A percentile compares a stretch with the other conserved stretches of the same genome.
phyloP scores from a whole-genome alignment of 2,113 vertebrate genomes.

The Arenaria interpres region DNA sequence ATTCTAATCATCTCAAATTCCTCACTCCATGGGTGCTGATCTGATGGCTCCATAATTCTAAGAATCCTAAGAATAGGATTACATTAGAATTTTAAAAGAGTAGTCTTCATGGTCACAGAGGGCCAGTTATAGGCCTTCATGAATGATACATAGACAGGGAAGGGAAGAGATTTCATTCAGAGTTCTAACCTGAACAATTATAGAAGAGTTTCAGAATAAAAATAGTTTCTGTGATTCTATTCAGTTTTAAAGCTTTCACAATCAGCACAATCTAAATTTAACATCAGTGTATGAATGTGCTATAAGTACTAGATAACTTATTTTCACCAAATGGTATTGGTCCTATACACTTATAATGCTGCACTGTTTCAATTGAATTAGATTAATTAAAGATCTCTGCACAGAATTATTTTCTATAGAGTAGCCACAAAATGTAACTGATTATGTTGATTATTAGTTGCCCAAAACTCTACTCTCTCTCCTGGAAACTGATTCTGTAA shows the following conservation, averaged over 20 bases:
- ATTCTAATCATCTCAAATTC: conserved; percentile 55
- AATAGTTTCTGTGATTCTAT: neutral
- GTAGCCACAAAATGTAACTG: neutral
- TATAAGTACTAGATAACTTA: neutral
- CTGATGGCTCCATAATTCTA: conserved; percentile 39
- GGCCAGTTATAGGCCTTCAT: neutral
- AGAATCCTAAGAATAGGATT: neutral
- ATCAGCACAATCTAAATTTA: conserved; percentile 1
- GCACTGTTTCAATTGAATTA: neutral
- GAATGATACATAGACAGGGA: conserved; percentile 5
- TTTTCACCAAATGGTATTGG: neutral
- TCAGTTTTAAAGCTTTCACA: neutral
- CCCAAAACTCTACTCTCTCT: neutral
- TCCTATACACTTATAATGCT: neutral
- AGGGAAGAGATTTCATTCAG: neutral
- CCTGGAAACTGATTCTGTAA: neutral
- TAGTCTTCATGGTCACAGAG: neutral
- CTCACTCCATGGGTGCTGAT: conserved; percentile 14
- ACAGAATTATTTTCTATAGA: neutral
- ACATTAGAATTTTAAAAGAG: conserved; percentile 35
- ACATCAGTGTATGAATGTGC: neutral
- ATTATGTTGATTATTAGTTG: neutral
- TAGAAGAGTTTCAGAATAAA: neutral
- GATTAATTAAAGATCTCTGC: neutral
- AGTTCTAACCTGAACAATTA: conserved; percentile 4